Conservation (phyloP, 2,888 invertebrate genomes). For the Eristalis intricaria region DNA sequence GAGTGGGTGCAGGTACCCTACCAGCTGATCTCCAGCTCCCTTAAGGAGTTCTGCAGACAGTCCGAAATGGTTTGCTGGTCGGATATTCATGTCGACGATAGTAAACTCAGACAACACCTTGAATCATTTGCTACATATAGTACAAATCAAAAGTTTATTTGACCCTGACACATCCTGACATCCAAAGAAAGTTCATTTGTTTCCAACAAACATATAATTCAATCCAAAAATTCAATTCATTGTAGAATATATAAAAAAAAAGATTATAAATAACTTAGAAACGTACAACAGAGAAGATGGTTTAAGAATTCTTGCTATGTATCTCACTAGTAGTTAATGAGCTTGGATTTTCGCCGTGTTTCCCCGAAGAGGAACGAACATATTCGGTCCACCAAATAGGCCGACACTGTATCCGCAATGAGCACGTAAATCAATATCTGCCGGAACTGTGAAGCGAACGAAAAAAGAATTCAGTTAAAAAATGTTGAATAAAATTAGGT, state of each 20-base stretch:
- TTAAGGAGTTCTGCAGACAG: too few species aligned
- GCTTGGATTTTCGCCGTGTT: conserved; percentile 83
- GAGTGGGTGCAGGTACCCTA: too few species aligned
- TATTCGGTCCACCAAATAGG: conserved; percentile 91
- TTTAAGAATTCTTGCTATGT: not conserved
- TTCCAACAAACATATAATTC: conserved; percentile 33
- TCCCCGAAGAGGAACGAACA: conserved; percentile 94
- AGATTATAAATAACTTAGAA: conserved; percentile 50
- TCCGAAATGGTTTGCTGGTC: too few species aligned
- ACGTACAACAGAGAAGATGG: conserved; percentile 11
- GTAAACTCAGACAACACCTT: not conserved
- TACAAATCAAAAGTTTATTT: conserved; percentile 46
- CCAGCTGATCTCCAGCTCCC: too few species aligned
- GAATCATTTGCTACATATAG: conserved; percentile 11
- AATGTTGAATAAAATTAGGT: not conserved
- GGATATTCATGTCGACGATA: not conserved
- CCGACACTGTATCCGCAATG: conserved; percentile 91
- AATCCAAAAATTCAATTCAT: conserved; percentile 36
- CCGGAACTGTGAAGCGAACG: conserved; percentile 88
- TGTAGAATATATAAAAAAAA: conserved; percentile 52
- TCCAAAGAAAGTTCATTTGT: conserved; percentile 2
- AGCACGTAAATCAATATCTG: conserved; percentile 91
- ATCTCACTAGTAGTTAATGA: conserved; percentile 40
- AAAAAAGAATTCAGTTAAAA: conserved; percentile 33
- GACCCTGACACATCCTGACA: conserved; percentile 44